Base-by-base conservation (phyloP, 1,140 invertebrate genomes). In the Drosophila lini region DNA sequence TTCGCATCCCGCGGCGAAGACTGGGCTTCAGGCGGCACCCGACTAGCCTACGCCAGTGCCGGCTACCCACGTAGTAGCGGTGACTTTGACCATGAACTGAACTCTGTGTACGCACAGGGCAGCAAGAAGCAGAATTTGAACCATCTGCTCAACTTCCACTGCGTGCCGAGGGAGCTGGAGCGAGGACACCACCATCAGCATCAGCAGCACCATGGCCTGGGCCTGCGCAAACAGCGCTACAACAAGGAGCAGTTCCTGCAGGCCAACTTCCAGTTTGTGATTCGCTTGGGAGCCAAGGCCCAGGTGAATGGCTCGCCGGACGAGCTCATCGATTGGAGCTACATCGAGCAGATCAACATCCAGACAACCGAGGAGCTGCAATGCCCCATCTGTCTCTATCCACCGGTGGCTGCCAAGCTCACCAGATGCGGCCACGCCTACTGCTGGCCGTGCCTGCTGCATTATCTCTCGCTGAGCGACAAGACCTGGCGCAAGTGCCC, bases 261-360 rank as follows among this genome's bases (percentile, higher is more conserved):
- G 93, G 97, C 97, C 38, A 98, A 98, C 94, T 99, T 97, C 93
- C 98, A 99, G 93, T 99, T 99, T 95, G 95, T 99, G 86, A 97
- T 99, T 42, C 95, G 95, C 91, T 93, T 95, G 77, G 94, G 94
- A 89, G 96, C 95, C 65, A 96, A 92, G 56, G 78, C 77, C 10
- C 73, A 80, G 97, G 93, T 98, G 97, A 92, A 94, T 94, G 55
- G 93, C 94, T 64, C 96, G 69, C 97, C 98, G 48, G 98, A 99
- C 94, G 93, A 95, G 41, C 94, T 98, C 22, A 96, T 99, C 31
- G 96, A 98, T 90, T 99, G 98, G 98, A 95, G 96, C 86, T 93
- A 95, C 73, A 95, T 99, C 85, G 97, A 99, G 92, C 97, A 98
- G 94, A 96, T 99, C 93, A 97, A 98, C 52, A 88, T 92, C 41